A percentile compares a stretch with the other conserved stretches of the same genome.
Evolutionary conservation across 2,888 invertebrate species (phyloP).

Genomic region (Dexiosoma caninum): DNA sequence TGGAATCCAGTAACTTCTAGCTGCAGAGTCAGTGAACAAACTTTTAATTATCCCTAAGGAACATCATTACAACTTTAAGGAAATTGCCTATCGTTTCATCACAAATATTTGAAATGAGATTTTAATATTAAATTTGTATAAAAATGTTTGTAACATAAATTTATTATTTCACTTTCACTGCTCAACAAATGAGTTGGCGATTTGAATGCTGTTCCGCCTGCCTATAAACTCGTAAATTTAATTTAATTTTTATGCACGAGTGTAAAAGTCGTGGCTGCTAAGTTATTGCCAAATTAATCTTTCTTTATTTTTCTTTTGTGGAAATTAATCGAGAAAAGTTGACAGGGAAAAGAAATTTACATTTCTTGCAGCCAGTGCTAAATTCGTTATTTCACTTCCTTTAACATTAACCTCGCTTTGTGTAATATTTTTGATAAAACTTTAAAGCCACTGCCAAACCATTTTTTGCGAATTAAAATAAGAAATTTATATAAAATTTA

Average conservation of each 20-base stretch:
- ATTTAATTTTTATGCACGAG: background rate
- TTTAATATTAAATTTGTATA: background rate
- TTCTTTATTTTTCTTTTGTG: too few relatives aligned
- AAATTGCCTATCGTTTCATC: too few relatives aligned
- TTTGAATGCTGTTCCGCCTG: background rate
- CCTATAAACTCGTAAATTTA: background rate
- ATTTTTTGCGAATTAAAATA: slow-evolving; percentile 39
- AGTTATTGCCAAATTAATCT: slow-evolving; percentile 1
- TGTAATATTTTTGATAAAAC: slow-evolving; percentile 8
- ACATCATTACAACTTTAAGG: too few relatives aligned
- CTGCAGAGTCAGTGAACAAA: too few relatives aligned
- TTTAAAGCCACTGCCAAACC: slow-evolving; percentile 21
- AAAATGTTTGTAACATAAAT: background rate
- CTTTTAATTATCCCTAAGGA: too few relatives aligned
- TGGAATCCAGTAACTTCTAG: too few relatives aligned
- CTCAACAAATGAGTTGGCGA: background rate
- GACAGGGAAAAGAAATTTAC: background rate
- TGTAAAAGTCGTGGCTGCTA: background rate
- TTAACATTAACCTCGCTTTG: slow-evolving; percentile 53
- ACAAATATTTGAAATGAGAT: too few relatives aligned
- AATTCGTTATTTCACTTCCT: slow-evolving; percentile 26
- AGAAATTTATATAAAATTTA: slow-evolving; percentile 47
- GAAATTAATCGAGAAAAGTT: background rate
- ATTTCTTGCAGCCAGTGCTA: background rate
- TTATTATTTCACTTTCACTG: background rate